Evolutionary conservation across 2,888 invertebrate genomes (phyloP).

Genomic region (Ormyrus rosae): DNA sequence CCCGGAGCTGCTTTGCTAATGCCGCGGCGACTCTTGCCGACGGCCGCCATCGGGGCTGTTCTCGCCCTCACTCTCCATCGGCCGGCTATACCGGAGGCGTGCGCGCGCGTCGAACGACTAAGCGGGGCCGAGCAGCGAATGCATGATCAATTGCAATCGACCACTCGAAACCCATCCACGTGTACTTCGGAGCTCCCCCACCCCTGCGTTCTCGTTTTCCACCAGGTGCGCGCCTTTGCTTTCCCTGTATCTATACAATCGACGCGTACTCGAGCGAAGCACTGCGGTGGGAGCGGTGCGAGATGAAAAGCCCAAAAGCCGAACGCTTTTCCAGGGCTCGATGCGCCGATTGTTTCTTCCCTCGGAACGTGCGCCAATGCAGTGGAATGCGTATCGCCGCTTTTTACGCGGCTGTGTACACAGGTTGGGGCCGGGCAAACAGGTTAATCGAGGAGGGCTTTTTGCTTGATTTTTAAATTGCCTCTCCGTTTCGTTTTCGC

Average conservation of each 20-base stretch:
- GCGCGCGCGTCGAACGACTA: conserved; percentile 1
- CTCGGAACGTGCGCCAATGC: conserved; percentile 1
- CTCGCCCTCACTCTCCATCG: not conserved
- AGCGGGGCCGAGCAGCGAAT: conserved; percentile 42
- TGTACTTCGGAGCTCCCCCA: conserved; percentile 55
- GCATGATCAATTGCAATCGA: conserved; percentile 69
- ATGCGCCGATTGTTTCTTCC: conserved; percentile 15
- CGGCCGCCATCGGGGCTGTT: conserved; percentile 13
- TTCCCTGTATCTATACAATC: conserved; percentile 52
- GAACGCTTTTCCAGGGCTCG: not conserved
- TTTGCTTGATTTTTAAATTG: conserved; percentile 19
- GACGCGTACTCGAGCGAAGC: conserved; percentile 6
- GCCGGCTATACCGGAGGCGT: not conserved
- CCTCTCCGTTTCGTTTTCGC: conserved; percentile 1
- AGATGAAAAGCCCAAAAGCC: conserved; percentile 19
- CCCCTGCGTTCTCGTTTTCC: conserved; percentile 47
- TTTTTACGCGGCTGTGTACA: not conserved
- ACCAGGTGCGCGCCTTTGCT: conserved; percentile 6
- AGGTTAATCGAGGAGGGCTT: conserved; percentile 45
- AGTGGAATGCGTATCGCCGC: not conserved
- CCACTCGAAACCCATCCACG: conserved; percentile 67
- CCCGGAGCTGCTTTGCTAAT: conserved; percentile 18
- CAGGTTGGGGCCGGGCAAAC: conserved; percentile 27
- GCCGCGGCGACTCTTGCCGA: conserved; percentile 17
- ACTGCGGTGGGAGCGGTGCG: not conserved